A percentile compares a stretch with the other conserved stretches of the same genome.
Conservation (phyloP, 2,113 vertebrate genomes). For the Atherinomorus stipes region DNA sequence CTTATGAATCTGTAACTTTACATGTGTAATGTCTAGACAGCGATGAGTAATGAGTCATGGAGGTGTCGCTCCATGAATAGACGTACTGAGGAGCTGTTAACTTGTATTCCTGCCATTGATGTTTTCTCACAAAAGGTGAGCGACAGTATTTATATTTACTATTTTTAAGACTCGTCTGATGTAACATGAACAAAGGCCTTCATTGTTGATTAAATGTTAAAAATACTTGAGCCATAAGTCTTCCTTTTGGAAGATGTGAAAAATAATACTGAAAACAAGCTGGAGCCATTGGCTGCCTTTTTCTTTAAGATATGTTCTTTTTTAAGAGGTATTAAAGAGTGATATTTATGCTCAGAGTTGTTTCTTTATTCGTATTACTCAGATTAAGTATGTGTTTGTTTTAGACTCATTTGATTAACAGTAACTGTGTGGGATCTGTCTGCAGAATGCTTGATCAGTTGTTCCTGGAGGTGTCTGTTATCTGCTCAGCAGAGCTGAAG, state of each 20-base stretch:
- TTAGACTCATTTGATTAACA: constrained; percentile 14
- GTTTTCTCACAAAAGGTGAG: constrained; percentile 9
- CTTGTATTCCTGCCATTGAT: constrained; percentile 12
- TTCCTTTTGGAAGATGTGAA: constrained; percentile 48
- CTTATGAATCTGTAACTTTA: constrained; percentile 8
- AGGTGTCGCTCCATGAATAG: constrained; percentile 10
- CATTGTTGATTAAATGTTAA: constrained; percentile 27
- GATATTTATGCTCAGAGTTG: constrained; percentile 25
- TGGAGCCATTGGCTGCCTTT: constrained; percentile 62
- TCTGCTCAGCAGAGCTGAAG: constrained; percentile 38
- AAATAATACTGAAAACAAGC: constrained; percentile 51
- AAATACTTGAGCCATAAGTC: constrained; percentile 53
- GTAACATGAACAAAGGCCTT: constrained; percentile 39
- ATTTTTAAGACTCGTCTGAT: constrained; percentile 12
- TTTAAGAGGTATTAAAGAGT: constrained; percentile 62
- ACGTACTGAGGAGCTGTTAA: constrained; percentile 14
- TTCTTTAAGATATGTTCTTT: constrained; percentile 49
- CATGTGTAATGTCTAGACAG: constrained; percentile 31
- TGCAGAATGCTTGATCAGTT: not conserved
- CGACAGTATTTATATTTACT: constrained; percentile 38
- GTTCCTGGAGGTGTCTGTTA: constrained; percentile 12
- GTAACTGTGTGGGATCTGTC: not conserved
- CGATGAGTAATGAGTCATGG: constrained; percentile 34
- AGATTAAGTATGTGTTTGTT: not conserved
- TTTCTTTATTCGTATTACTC: constrained; percentile 15